Evolutionary conservation across 2,797 vertebrate species (phyloP).

Genomic region (Anguilla megastoma): DNA sequence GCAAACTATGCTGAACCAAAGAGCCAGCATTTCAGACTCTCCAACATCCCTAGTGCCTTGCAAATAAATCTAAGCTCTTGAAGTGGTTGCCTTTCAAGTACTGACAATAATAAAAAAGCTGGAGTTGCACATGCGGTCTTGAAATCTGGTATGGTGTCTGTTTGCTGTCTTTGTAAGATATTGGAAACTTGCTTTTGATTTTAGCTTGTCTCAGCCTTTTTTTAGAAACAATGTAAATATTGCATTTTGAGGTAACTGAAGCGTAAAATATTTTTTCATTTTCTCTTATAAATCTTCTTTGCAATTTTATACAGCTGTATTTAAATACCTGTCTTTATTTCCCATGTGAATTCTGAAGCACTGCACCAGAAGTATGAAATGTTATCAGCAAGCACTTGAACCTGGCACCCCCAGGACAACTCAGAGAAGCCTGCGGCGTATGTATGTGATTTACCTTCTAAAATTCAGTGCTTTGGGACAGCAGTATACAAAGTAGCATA

Average conservation of each 20-base stretch:
- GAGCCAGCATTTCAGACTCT: neutral
- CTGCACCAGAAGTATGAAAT: neutral
- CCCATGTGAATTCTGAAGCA: slow-evolving; percentile 5
- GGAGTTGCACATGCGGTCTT: slow-evolving; percentile 9
- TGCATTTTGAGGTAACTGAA: slow-evolving; percentile 21
- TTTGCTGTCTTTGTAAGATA: neutral
- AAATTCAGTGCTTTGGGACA: neutral
- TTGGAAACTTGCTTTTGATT: slow-evolving; percentile 25
- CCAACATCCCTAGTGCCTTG: neutral
- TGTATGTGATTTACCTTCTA: neutral
- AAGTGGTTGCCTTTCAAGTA: slow-evolving; percentile 5
- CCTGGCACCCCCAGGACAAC: neutral
- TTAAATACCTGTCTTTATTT: slow-evolving; percentile 14
- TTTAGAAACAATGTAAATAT: slow-evolving; percentile 27
- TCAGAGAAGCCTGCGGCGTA: neutral
- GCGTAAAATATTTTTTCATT: slow-evolving; percentile 23
- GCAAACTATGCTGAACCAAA: slow-evolving; percentile 16
- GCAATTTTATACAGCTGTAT: slow-evolving; percentile 22
- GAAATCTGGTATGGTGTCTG: neutral
- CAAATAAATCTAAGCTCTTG: slow-evolving; percentile 17
- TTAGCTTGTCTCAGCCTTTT: slow-evolving; percentile 1
- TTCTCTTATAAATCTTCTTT: neutral
- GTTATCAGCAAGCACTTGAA: neutral
- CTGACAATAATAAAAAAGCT: neutral
- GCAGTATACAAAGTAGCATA: neutral